Evolutionary conservation across 2,113 vertebrate species (phyloP), one percentile per base, ranked within the genome.

Genomic region (Morphnarchus princeps): DNA sequence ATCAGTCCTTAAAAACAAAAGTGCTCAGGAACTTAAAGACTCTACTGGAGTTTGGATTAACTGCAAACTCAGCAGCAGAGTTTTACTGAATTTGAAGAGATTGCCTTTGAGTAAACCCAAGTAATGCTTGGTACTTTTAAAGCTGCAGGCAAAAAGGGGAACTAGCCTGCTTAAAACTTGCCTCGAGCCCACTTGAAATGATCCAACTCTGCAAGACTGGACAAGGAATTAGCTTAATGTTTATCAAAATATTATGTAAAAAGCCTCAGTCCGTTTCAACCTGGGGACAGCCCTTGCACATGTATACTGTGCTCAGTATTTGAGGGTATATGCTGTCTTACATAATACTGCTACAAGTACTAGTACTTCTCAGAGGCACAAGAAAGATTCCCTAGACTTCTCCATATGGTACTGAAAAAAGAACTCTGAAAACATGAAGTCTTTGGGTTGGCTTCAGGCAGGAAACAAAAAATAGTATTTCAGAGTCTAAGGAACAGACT

Each of bases 141-240:
- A 93, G 49, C 57, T 47, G 18, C 72, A 93, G 62, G 59, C 50
- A 69, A 42, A 76, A 57, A 58, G 38, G 36, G 61, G 31, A 19
- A 69, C 88, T 86, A 77, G 36, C 40, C 31, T 93, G 31, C 62
- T 54, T 77, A 80, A 82, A 82, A 79, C 34, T 80, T 76, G 43
- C 66, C 85, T 65, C 47, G 47, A 88, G 40, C 65, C 49, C 32
- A 36, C 12, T n/a, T 65, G 40, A 80, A 90, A 40, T 55, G 43
- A 57, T 90, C 43, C 43, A 88, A 7, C 31, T 76, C 34, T 61
- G 43, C 79, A 90, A 82, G 87, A 76, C 52, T 34, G 40, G 32
- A 76, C 66, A 92, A 80, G 38, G 50, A 62, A 82, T 34, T 19
- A 66, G n/a, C 50, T 71, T 88, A 65, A 43, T 42, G 24, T 40